phyloP scores from a whole-genome alignment of 2,113 vertebrate species.

The Furnarius figulus region DNA sequence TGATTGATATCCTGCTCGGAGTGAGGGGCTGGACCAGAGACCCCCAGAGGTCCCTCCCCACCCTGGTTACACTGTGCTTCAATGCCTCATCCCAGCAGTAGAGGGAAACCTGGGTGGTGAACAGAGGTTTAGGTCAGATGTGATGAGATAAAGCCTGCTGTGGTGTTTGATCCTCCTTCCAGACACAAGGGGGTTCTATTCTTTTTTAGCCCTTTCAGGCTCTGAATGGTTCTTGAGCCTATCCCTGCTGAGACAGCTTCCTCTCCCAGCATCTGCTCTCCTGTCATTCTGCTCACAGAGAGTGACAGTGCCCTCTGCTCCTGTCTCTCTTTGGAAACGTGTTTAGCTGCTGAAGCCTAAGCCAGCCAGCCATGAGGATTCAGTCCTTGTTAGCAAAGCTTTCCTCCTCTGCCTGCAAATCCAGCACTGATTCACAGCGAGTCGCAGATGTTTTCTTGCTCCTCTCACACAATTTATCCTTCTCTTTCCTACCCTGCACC shows the following conservation, averaged over 20 bases:
- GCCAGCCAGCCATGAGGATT: background rate
- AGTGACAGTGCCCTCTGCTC: slow-evolving; percentile 23
- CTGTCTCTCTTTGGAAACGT: rapidly evolving
- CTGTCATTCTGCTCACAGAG: background rate
- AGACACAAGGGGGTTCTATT: rapidly evolving
- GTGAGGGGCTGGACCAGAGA: background rate
- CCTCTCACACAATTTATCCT: background rate
- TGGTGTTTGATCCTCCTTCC: background rate
- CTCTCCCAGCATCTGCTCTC: background rate
- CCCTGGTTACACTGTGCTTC: background rate
- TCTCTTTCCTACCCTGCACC: background rate
- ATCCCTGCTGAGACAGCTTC: background rate
- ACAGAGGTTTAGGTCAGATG: background rate
- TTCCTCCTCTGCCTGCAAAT: background rate
- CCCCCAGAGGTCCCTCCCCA: background rate
- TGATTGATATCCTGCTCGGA: rapidly evolving
- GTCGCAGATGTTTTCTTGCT: background rate
- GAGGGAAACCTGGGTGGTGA: background rate
- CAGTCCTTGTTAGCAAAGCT: background rate
- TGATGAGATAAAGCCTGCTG: background rate
- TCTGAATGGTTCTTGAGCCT: background rate
- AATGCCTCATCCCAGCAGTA: rapidly evolving
- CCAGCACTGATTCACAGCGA: background rate
- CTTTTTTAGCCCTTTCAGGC: background rate
- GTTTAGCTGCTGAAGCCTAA: background rate